Percentiles rank a stretch among this genome's conserved stretches.
These are phyloP conservation scores for Scrobipalpa costella DNA, from an alignment of 2,888 invertebrate genomes.

Conservation along the genomic window DNA sequence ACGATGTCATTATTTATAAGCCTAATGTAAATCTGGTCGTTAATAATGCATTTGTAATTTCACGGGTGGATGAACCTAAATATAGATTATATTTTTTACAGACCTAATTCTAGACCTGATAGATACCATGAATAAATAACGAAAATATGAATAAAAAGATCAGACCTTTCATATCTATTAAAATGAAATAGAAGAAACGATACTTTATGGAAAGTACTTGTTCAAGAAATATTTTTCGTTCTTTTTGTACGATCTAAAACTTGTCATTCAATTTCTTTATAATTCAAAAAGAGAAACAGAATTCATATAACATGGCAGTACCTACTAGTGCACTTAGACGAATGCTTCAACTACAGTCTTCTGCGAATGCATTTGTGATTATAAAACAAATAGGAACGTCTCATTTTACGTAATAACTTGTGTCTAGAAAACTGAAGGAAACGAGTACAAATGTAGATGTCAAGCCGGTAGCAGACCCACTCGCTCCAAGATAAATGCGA, in stretches of 20 bases:
- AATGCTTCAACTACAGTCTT: not conserved
- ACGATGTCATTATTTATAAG: not conserved
- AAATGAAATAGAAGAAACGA: too few relatives aligned
- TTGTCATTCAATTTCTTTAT: too few relatives aligned
- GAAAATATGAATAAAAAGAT: not conserved
- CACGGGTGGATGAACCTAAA: not conserved
- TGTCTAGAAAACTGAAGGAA: slow-evolving; percentile 13
- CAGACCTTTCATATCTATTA: too few relatives aligned
- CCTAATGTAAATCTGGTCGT: not conserved
- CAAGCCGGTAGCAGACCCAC: slow-evolving; percentile 12
- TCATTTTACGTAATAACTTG: slow-evolving; percentile 19
- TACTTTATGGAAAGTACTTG: too few relatives aligned
- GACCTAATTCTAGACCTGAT: not conserved
- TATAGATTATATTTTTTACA: not conserved
- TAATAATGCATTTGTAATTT: slow-evolving; percentile 6
- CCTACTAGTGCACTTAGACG: not conserved
- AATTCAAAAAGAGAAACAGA: too few relatives aligned
- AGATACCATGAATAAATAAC: slow-evolving; percentile 5
- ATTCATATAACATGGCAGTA: not conserved
- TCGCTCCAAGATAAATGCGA: slow-evolving; percentile 18
- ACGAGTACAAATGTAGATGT: slow-evolving; percentile 22
- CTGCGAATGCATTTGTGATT: slow-evolving; percentile 5
- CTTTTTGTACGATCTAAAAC: too few relatives aligned
- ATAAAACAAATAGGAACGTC: not conserved
- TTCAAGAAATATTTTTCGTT: too few relatives aligned